Percentiles rank a stretch among this genome's conserved stretches.
These are phyloP conservation scores for Scaptomyza flava DNA, from an alignment of 2,888 invertebrate species.

Conservation along the genomic window DNA sequence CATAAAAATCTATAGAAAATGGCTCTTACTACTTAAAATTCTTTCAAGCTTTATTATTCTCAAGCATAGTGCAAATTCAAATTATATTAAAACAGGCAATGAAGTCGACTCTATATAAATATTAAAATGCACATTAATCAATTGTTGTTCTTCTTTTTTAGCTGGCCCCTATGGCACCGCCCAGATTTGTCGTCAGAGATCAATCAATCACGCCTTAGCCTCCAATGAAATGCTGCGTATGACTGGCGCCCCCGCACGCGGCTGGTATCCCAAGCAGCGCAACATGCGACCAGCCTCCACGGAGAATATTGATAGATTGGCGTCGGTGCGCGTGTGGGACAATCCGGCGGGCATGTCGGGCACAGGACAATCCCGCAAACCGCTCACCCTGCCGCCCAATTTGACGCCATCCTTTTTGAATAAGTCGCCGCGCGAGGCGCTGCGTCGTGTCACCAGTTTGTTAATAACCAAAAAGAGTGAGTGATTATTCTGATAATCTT, in stretches of 20 bases:
- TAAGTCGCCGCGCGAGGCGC: conserved; percentile 93
- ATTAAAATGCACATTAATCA: neutral
- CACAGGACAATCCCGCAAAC: conserved; percentile 88
- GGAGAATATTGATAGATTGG: conserved; percentile 92
- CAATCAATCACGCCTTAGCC: conserved; percentile 86
- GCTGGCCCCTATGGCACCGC: conserved; percentile 75
- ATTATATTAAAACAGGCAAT: too few species aligned
- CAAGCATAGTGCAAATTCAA: too few species aligned
- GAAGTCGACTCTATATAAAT: too few species aligned
- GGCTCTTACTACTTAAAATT: too few species aligned
- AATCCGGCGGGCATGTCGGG: conserved; percentile 82
- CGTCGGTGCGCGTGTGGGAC: conserved; percentile 86
- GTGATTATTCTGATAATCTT: neutral
- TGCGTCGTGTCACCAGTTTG: conserved; percentile 94
- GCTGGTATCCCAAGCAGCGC: conserved; percentile 92
- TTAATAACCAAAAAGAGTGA: conserved; percentile 91
- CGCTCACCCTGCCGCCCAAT: conserved; percentile 94
- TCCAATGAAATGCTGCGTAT: conserved; percentile 92
- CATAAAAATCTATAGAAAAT: too few species aligned
- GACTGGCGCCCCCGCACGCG: conserved; percentile 92
- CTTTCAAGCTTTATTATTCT: too few species aligned
- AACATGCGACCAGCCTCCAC: conserved; percentile 91
- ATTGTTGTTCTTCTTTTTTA: conserved; percentile 15
- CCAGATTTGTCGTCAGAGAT: conserved; percentile 85
- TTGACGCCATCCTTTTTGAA: conserved; percentile 95